A percentile compares a stretch with the other conserved stretches of the same genome.
Evolutionary conservation across 2,113 vertebrate genomes (phyloP).

Genomic region (Sinocyclocheilus anophthalmus): DNA sequence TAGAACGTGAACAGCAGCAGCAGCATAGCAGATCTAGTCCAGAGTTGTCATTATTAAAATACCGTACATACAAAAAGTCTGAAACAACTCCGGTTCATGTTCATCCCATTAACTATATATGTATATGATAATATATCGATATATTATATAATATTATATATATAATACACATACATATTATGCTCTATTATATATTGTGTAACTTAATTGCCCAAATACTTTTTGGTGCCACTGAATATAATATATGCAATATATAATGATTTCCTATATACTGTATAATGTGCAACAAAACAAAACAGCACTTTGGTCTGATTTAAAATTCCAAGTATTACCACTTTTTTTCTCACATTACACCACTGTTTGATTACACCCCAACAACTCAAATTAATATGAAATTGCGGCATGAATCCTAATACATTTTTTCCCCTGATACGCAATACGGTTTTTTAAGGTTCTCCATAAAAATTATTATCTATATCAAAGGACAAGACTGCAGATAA

Average conservation of each 20-base stretch:
- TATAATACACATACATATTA: too few species aligned
- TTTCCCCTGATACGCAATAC: neutral
- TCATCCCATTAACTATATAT: too few species aligned
- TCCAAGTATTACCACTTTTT: too few species aligned
- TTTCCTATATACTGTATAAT: too few species aligned
- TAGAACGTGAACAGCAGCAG: too few species aligned
- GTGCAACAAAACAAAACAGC: neutral
- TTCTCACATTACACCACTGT: neutral
- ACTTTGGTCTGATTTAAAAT: neutral
- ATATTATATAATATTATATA: too few species aligned
- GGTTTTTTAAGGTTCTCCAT: slow-evolving; percentile 10
- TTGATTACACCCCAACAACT: neutral
- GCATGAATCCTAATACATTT: neutral
- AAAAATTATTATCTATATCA: slow-evolving; percentile 35
- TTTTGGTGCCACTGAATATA: neutral
- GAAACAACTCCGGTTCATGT: too few species aligned
- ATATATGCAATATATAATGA: too few species aligned
- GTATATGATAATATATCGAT: too few species aligned
- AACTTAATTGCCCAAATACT: neutral
- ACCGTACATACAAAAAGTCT: neutral
- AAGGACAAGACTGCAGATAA: slow-evolving; percentile 23
- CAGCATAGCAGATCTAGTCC: too few species aligned
- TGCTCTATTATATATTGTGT: too few species aligned
- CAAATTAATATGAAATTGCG: neutral
- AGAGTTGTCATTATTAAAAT: neutral